phyloP scores from a whole-genome alignment of 2,113 vertebrate species.

The Seriola dumerili region DNA sequence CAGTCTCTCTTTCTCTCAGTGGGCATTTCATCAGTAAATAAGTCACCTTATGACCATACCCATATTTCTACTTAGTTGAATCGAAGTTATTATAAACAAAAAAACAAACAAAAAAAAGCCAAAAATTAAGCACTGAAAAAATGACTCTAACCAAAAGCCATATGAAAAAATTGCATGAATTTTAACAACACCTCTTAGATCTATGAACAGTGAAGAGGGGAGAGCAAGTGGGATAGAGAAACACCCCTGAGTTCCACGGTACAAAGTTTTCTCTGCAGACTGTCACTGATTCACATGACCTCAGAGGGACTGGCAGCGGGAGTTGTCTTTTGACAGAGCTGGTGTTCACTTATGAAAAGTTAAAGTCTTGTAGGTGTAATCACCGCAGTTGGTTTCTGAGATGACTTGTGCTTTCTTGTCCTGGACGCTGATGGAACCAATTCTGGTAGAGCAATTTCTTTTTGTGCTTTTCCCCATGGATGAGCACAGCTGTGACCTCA shows the following conservation, averaged over 20 bases:
- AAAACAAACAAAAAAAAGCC: too few species aligned
- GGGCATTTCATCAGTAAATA: background rate
- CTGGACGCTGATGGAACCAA: background rate
- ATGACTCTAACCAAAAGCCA: background rate
- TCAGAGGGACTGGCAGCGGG: constrained; percentile 44
- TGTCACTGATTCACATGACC: constrained; percentile 64
- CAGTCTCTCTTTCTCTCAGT: background rate
- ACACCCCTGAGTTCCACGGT: constrained; percentile 23
- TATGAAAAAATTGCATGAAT: background rate
- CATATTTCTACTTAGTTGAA: too few species aligned
- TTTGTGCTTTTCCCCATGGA: constrained; percentile 82
- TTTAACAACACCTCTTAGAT: background rate
- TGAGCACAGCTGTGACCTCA: constrained; percentile 87
- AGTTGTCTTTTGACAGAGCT: constrained; percentile 43
- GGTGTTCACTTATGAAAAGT: constrained; percentile 41
- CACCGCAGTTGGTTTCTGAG: background rate
- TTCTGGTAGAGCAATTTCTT: constrained; percentile 38
- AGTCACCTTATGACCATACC: too few species aligned
- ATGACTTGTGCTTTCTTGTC: background rate
- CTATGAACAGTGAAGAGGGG: background rate
- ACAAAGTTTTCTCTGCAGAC: constrained; percentile 35
- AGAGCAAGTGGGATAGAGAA: constrained; percentile 15
- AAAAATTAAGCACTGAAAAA: too few species aligned
- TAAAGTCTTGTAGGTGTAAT: constrained; percentile 15
- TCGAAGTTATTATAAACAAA: too few species aligned